phyloP scores from a whole-genome alignment of 1,140 invertebrate species.

The Rhyzopertha dominica region DNA sequence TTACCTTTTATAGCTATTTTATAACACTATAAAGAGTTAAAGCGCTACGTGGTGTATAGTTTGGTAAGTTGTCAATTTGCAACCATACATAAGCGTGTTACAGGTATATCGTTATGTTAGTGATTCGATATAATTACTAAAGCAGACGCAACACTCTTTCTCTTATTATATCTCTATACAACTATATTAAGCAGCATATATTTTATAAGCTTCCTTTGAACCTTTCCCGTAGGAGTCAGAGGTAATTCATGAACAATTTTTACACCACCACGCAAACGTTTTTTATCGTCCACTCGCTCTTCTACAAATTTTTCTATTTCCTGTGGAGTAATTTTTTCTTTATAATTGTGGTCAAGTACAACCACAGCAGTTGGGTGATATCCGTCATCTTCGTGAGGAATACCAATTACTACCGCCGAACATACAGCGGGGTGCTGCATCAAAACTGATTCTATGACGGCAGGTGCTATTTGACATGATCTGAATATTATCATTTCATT shows the following conservation, averaged over 20 bases:
- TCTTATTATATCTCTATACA: no score
- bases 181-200: background rate
- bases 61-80: no score
- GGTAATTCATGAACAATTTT: conserved; percentile 28
- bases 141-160: no score
- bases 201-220: conserved; percentile 15
- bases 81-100: no score
- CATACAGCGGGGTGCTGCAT: conserved; percentile 55
- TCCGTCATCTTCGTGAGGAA: conserved; percentile 56
- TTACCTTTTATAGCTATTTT: no score
- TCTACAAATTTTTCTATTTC: conserved; percentile 29
- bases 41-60: no score
- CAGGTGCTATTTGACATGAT: conserved; percentile 41
- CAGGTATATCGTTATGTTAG: no score
- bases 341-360: conserved; percentile 36
- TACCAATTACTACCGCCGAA: conserved; percentile 64
- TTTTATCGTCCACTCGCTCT: conserved; percentile 30
- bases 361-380: conserved; percentile 65
- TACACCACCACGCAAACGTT: conserved; percentile 31
- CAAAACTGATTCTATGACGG: conserved; percentile 59
- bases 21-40: no score
- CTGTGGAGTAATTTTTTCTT: conserved; percentile 14
- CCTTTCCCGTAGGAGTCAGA: conserved; percentile 33
- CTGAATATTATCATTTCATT: conserved; percentile 71
- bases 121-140: no score